Conservation (phyloP, 2,888 invertebrate species). For the Pristionchus entomophagus region DNA sequence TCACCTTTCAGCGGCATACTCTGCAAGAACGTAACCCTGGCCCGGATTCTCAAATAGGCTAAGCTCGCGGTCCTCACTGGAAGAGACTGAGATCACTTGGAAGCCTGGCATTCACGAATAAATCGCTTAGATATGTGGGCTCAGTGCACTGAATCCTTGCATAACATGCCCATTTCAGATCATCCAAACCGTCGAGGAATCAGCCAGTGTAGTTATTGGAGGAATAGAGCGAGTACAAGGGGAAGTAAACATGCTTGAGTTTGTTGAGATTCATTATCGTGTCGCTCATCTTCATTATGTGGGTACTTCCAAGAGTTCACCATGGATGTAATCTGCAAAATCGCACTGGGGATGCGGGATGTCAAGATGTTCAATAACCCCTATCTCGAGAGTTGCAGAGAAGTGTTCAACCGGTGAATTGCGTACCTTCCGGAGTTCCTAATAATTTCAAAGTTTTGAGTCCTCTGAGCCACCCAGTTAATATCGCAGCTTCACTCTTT, state of each 20-base stretch:
- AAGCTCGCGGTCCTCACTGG: conserved; percentile 78
- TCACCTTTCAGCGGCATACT: conserved; percentile 67
- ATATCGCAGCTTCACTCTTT: background rate
- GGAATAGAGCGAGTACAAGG: background rate
- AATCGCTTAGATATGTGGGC: conserved; percentile 56
- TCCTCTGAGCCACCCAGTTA: background rate
- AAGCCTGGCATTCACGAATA: conserved; percentile 78
- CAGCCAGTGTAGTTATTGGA: background rate
- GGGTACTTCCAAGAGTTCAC: conserved; percentile 63
- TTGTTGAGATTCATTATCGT: background rate
- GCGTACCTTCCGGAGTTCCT: background rate
- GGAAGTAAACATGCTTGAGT: background rate
- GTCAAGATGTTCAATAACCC: conserved; percentile 55
- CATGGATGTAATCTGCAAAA: conserved; percentile 58
- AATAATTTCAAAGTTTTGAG: background rate
- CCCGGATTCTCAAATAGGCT: conserved; percentile 75
- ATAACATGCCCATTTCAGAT: conserved; percentile 20
- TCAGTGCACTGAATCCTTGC: background rate
- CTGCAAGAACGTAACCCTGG: conserved; percentile 73
- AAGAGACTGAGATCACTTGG: conserved; percentile 78
- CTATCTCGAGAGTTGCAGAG: conserved; percentile 9
- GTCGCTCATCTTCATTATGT: background rate
- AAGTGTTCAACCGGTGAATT: background rate
- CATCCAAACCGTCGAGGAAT: background rate
- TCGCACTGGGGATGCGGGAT: conserved; percentile 60